Evolutionary conservation across 1,140 invertebrate genomes (phyloP), one percentile per base, ranked within the genome.

Genomic region (Forficula auricularia): DNA sequence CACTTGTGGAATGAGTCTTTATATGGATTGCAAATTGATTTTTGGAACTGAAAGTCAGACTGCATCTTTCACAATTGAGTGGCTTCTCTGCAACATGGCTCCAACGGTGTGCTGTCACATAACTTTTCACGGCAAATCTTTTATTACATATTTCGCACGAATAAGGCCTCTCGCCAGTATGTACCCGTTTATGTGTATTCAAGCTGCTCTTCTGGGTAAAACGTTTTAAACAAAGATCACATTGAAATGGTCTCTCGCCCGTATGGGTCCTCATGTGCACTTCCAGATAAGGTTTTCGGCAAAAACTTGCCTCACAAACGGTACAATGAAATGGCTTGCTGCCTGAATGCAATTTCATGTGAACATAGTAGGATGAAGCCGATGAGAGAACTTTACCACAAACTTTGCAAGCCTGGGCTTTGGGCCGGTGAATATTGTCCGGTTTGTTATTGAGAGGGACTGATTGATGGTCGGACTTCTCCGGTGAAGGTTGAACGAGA

Each of bases 251-350:
- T 48, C 74, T 64, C 59, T 82, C 79, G 50, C 77, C 77, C 41
- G 76, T 79, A 62, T 81, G 78, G 38, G 81, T 79, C 51, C 80
- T 68, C 66, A 77, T 78, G 63, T 82, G 79, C 51, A 82, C 78
- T 67, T 80, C 71, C 49, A 76, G 62, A 57, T 77, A 76, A 53
- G 73, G 73, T 60, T 77, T 77, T 54, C 74, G 70, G 54, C 73
- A 75, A 59, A 76, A 77, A 58, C 72, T 72, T 60, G 79, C 79
- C 55, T 78, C 68, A 60, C 77, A 61, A 68, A 73, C 69, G 60
- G 82, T 70, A 71, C 86, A 75, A 63, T 76, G 64, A 72, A 77
- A 82, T 19, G 77, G 78, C 57, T 82, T 82, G 54, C 75, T 77
- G 36, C 75, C 73, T 19, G 78, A 81, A 59, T 82, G 78, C 38